These are phyloP conservation scores for Teleogryllus occipitalis DNA, from an alignment of 1,140 invertebrate genomes.

Conservation along the genomic window DNA sequence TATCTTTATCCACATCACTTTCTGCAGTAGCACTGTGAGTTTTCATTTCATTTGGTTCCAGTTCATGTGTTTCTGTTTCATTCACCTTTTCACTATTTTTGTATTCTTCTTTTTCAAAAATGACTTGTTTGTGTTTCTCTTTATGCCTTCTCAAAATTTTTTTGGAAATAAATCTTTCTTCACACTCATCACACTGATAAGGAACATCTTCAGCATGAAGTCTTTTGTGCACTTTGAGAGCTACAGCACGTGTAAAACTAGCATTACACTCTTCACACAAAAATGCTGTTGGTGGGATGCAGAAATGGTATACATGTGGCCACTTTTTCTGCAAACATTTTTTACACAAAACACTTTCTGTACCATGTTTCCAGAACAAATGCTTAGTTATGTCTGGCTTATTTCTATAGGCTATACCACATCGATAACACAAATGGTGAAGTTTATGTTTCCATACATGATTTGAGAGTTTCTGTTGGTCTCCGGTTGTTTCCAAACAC, in stretches of 20 bases:
- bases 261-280: slow-evolving; percentile 70
- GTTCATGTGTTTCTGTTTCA: neutral
- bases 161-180: slow-evolving; percentile 69
- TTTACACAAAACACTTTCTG: slow-evolving; percentile 75
- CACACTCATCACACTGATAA: slow-evolving; percentile 62
- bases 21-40: neutral
- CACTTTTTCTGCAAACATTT: slow-evolving; percentile 79
- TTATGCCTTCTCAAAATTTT: slow-evolving; percentile 65
- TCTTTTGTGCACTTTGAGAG: slow-evolving; percentile 71
- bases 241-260: slow-evolving; percentile 64
- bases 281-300: slow-evolving; percentile 65
- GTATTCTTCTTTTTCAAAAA: slow-evolving; percentile 21
- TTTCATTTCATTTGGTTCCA: neutral
- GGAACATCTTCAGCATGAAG: slow-evolving; percentile 61
- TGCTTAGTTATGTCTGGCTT: slow-evolving; percentile 80
- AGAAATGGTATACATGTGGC: slow-evolving; percentile 85
- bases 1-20: neutral
- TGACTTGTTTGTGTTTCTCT: slow-evolving; percentile 37
- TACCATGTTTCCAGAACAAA: slow-evolving; percentile 84
- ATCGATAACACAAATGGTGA: slow-evolving; percentile 74
- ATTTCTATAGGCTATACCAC: slow-evolving; percentile 74
- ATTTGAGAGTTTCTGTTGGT: slow-evolving; percentile 66
- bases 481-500: slow-evolving; percentile 67
- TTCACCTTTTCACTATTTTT: neutral
- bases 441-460: slow-evolving; percentile 85